Conservation (phyloP, 2,797 vertebrate genomes). For the Girardinus metallicus region DNA sequence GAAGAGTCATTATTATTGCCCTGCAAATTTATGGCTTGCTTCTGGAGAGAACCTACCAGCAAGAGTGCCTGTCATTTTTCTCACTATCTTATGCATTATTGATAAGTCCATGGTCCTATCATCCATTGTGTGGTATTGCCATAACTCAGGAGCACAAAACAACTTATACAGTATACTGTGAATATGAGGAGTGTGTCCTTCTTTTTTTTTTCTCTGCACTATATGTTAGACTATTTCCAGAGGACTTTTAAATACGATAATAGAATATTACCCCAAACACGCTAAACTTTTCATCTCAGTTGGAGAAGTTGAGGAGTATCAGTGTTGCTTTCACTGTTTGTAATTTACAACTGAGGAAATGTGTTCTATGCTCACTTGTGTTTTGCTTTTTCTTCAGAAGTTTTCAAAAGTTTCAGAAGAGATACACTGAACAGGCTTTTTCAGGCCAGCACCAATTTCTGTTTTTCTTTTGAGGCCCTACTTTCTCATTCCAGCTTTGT, state of each 20-base stretch:
- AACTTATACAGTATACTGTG: conserved; percentile 58
- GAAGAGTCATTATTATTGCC: conserved; percentile 84
- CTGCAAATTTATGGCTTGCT: conserved; percentile 81
- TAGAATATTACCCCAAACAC: conserved; percentile 12
- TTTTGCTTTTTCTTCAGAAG: neutral
- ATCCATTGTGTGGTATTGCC: conserved; percentile 71
- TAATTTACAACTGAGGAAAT: neutral
- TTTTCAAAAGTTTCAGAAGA: neutral
- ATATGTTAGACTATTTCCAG: conserved; percentile 52
- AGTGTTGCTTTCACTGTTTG: neutral
- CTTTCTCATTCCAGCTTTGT: neutral
- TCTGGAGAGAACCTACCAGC: conserved; percentile 77
- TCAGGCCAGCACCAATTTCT: neutral
- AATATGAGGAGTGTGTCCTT: conserved; percentile 39
- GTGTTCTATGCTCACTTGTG: neutral
- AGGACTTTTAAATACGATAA: conserved; percentile 41
- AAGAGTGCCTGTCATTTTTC: conserved; percentile 80
- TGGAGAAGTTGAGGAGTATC: conserved; percentile 19
- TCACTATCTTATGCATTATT: conserved; percentile 82
- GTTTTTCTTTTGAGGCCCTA: neutral
- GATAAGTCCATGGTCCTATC: conserved; percentile 78
- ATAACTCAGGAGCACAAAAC: conserved; percentile 71
- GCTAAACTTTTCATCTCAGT: conserved; percentile 23
- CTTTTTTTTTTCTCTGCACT: conserved; percentile 48
- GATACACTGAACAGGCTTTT: neutral